Evolutionary conservation across 2,888 invertebrate genomes (phyloP).

Genomic region (Thecophora atra): DNA sequence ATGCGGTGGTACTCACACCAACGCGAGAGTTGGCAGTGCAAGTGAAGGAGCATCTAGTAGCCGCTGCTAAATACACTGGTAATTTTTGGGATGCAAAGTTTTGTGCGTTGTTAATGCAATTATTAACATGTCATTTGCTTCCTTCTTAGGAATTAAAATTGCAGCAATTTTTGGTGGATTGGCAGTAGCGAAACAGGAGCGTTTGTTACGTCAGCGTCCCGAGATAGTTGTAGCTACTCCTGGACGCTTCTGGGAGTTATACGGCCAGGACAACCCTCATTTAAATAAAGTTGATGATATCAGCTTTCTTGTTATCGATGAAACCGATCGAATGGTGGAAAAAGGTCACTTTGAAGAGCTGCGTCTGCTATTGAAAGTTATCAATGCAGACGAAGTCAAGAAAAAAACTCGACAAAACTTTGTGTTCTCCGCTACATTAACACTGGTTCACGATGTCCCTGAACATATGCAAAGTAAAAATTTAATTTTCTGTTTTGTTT

Average conservation of each 20-base stretch:
- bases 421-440: slow-evolving; percentile 96
- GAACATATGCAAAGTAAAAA: slow-evolving; percentile 73
- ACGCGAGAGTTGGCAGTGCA: slow-evolving; percentile 97
- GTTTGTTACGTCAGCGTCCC: slow-evolving; percentile 82
- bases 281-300: slow-evolving; percentile 77
- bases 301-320: slow-evolving; percentile 94
- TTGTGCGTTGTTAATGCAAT: not conserved
- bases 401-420: slow-evolving; percentile 83
- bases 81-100: not conserved
- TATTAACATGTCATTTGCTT: slow-evolving; percentile 49
- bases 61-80: slow-evolving; percentile 81
- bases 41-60: slow-evolving; percentile 84
- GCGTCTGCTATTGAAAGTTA: slow-evolving; percentile 77
- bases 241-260: slow-evolving; percentile 94
- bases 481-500: not conserved
- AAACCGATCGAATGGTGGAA: slow-evolving; percentile 98
- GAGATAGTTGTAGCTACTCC: slow-evolving; percentile 98
- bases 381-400: slow-evolving; percentile 76
- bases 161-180: slow-evolving; percentile 94
- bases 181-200: slow-evolving; percentile 91
- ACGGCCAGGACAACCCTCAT: slow-evolving; percentile 81
- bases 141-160: slow-evolving; percentile 69
- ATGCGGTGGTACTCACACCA: slow-evolving; percentile 91
- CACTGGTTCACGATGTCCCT: slow-evolving; percentile 88
- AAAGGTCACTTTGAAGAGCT: slow-evolving; percentile 95